Base-by-base conservation (phyloP, 2,113 vertebrate species). In the Anhinga anhinga region DNA sequence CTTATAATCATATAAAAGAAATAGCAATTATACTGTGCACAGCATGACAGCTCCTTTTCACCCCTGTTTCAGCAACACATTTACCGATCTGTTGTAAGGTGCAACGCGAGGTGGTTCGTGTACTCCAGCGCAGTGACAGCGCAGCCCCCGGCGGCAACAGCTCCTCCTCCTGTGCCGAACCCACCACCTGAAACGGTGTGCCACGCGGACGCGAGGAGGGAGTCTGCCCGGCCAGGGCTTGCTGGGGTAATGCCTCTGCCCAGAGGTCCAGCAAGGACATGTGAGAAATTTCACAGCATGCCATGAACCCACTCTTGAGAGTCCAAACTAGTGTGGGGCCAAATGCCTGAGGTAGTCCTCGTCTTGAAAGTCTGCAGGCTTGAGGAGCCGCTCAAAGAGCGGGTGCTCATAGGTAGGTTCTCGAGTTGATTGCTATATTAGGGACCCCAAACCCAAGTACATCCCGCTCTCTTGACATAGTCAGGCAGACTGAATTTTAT, bases 181-280 rank as follows among this genome's bases (percentile, higher is more conserved):
- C 30, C 44, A 0, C 22, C 9, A 3, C 30, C 47, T 3, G 22
- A 9, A 27, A 7, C 2, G 8, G 22, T 9, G 52, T 1, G 5
- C 5, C 18, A 5, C 3, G 38, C 0, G 2, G 40, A 3, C n/a
- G 0, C 4, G 4, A 40, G 61, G 74, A 13, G n/a, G 61, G 74
- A 12, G 21, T 7, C 65, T 11, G 58, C 30, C 1, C 18, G 15
- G 88, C n/a, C 74, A 14, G 62, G 77, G 56, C 77, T 38, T 0
- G 4, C 16, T 16, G 66, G 21, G 36, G n/a, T 27, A 15, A 22
- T 42, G 2, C 1, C 38, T n/a, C 78, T 72, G 38, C 42, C 72
- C 16, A 0, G 27, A 58, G 58, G 23, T n/a, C 59, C 58, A 7
- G 67, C 78, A 18, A 4, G 59, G 42, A 44, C 15, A 0, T 1